Conservation (phyloP, 1,140 invertebrate genomes). For the Aleiodes sp. region DNA sequence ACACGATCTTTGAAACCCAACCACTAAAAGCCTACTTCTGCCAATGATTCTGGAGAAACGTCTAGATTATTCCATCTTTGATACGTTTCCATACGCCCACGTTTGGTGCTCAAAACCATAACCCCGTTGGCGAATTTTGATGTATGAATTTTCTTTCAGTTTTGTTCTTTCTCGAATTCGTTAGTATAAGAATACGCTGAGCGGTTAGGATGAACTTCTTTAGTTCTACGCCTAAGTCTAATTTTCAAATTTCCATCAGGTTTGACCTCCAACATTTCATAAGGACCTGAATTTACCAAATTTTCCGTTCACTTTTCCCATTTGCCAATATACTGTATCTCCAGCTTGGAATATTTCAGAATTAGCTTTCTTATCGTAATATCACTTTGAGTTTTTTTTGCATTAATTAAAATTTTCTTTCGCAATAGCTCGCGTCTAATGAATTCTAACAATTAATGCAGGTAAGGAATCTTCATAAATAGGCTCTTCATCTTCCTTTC, state of each 20-base stretch:
- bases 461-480: not conserved
- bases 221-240: not conserved
- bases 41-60: no score
- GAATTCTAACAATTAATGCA: not conserved
- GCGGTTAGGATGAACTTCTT: not conserved
- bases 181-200: not conserved
- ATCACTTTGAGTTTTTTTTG: slow-evolving; percentile 12
- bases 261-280: not conserved
- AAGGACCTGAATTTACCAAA: not conserved
- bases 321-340: not conserved
- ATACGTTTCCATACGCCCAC: no score
- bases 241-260: not conserved
- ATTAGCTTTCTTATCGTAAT: slow-evolving; percentile 19
- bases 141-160: no score
- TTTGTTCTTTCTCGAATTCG: no score
- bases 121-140: no score
- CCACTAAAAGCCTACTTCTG: no score
- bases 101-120: no score
- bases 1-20: no score
- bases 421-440: not conserved
- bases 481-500: not conserved
- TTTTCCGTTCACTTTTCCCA: not conserved
- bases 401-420: slow-evolving; percentile 13
- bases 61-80: no score
- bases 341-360: not conserved